Evolutionary conservation across 2,888 invertebrate genomes (phyloP).

Genomic region (Odontocolon sp.): DNA sequence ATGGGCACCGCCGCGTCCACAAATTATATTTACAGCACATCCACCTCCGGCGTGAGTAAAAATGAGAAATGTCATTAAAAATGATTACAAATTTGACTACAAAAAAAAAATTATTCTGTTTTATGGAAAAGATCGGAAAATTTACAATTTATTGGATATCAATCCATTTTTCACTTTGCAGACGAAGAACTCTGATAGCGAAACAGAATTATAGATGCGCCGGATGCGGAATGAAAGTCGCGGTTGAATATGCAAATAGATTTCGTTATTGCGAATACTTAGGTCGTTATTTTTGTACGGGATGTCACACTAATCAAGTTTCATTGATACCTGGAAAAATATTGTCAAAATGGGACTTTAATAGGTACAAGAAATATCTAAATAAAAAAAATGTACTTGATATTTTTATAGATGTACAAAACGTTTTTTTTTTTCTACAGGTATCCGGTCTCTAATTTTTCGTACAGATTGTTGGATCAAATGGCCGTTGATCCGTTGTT

Average conservation of each 20-base stretch:
- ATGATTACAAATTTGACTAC: no score
- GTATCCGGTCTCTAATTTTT: conserved; percentile 92
- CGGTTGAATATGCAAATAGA: conserved; percentile 86
- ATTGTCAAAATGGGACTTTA: conserved; percentile 85
- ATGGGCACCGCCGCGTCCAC: conserved; percentile 93
- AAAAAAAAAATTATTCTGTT: no score
- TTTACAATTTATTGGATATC: no score
- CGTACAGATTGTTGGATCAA: conserved; percentile 88
- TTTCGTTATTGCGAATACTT: conserved; percentile 92
- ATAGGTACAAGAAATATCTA: no score
- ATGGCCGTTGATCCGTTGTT: conserved; percentile 91
- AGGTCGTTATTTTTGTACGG: conserved; percentile 92
- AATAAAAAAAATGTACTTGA: no score
- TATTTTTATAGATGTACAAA: no score
- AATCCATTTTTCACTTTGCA: conserved; percentile 74
- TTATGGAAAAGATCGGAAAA: no score
- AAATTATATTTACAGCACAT: conserved; percentile 91
- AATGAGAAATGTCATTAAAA: no score
- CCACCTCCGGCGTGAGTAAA: conserved; percentile 85
- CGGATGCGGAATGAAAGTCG: conserved; percentile 92
- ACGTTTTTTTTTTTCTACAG: conserved; percentile 81
- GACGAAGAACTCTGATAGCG: conserved; percentile 85
- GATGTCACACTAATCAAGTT: conserved; percentile 91
- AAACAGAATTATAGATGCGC: conserved; percentile 91
- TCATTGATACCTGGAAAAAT: conserved; percentile 87